Percentiles rank a stretch among this genome's conserved stretches.
Conservation (phyloP, 2,888 invertebrate genomes). For the Poecilobothrus nobilitatus region DNA sequence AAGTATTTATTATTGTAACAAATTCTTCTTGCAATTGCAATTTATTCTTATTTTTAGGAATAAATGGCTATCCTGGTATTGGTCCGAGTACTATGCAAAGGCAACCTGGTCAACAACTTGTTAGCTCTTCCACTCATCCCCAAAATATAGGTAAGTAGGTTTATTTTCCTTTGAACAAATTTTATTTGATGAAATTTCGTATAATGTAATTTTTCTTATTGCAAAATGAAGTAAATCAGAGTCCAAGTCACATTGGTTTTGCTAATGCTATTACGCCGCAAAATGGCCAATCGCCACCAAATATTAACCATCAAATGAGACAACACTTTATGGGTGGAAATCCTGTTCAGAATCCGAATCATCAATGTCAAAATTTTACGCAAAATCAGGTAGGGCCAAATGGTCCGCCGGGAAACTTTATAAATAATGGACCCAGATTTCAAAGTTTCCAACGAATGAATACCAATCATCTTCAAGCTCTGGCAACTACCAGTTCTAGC, state of each 20-base stretch:
- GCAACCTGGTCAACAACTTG: constrained; percentile 49
- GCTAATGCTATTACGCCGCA: constrained; percentile 36
- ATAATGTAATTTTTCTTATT: constrained; percentile 2
- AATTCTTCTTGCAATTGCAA: not conserved
- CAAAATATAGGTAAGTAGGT: constrained; percentile 52
- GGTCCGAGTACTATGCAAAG: constrained; percentile 39
- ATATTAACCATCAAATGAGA: constrained; percentile 39
- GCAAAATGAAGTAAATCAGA: constrained; percentile 24
- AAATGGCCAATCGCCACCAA: constrained; percentile 40
- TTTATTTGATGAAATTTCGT: not conserved
- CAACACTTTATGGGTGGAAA: constrained; percentile 37
- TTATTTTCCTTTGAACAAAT: too few species aligned
- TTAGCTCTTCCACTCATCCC: constrained; percentile 57
- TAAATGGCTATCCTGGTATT: constrained; percentile 41
- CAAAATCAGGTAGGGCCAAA: constrained; percentile 42
- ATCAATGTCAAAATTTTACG: constrained; percentile 39
- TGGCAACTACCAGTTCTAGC: constrained; percentile 31
- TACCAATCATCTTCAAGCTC: constrained; percentile 51
- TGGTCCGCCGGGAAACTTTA: constrained; percentile 40
- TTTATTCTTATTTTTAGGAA: constrained; percentile 20
- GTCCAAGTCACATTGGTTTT: constrained; percentile 39
- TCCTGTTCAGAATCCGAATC: constrained; percentile 23
- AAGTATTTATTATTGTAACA: constrained; percentile 32
- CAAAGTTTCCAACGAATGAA: constrained; percentile 42
- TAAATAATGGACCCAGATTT: constrained; percentile 42